phyloP scores from a whole-genome alignment of 1,140 invertebrate species.

The Drosophila albomicans region DNA sequence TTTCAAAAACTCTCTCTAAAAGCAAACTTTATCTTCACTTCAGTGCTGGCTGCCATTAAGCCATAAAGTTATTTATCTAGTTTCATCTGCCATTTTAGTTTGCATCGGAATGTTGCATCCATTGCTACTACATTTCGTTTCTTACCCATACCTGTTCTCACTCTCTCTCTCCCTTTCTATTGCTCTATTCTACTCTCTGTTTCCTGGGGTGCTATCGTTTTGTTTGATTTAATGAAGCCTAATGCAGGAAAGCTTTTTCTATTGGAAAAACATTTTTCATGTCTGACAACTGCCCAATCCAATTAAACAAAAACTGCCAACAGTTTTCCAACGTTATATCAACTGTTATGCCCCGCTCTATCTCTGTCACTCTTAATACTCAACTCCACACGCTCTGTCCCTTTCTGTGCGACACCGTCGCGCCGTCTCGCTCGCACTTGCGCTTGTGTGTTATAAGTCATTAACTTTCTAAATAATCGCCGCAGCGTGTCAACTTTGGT shows the following conservation, averaged over 20 bases:
- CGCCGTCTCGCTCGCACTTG: conserved; percentile 13
- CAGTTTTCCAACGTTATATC: conserved; percentile 41
- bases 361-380: background rate
- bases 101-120: background rate
- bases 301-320: conserved; percentile 55
- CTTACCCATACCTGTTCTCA: background rate
- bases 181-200: background rate
- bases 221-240: conserved; percentile 27
- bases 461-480: conserved; percentile 84
- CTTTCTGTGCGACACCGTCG: background rate
- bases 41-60: background rate
- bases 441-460: conserved; percentile 77
- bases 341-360: conserved; percentile 27
- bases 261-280: conserved; percentile 57
- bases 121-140: background rate
- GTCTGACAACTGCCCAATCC: conserved; percentile 52
- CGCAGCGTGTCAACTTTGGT: conserved; percentile 82
- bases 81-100: background rate
- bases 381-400: background rate
- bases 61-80: background rate
- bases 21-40: too few relatives aligned
- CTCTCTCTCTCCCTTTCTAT: background rate
- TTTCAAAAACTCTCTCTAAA: too few relatives aligned
- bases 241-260: conserved; percentile 47
- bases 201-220: background rate